Evolutionary conservation across 1,140 invertebrate genomes (phyloP).

Genomic region (Dreissena polymorpha): DNA sequence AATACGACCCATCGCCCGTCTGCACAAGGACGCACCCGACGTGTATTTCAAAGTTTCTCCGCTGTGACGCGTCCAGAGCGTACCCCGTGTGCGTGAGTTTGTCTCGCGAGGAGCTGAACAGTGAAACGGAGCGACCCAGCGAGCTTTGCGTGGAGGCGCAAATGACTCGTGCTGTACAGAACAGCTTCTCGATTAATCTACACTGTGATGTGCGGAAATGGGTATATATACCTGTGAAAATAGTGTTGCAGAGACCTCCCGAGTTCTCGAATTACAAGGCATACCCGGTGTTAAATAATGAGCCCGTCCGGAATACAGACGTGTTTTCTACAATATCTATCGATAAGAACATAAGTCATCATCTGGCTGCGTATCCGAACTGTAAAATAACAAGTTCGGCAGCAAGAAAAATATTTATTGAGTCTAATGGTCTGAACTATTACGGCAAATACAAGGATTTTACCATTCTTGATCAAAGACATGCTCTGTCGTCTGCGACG

Average conservation of each 20-base stretch:
- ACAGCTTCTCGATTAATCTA: slow-evolving; percentile 49
- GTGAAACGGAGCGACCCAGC: neutral
- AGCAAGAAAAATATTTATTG: slow-evolving; percentile 44
- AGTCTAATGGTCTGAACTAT: slow-evolving; percentile 54
- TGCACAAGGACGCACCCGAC: slow-evolving; percentile 42
- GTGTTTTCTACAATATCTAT: slow-evolving; percentile 46
- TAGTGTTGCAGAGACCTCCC: slow-evolving; percentile 46
- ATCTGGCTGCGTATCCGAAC: slow-evolving; percentile 29
- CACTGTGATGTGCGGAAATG: slow-evolving; percentile 52
- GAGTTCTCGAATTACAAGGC: slow-evolving; percentile 54
- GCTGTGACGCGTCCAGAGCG: slow-evolving; percentile 15
- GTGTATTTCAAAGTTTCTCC: slow-evolving; percentile 39
- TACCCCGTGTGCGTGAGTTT: slow-evolving; percentile 46
- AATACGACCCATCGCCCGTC: slow-evolving; percentile 45
- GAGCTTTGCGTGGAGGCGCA: slow-evolving; percentile 43
- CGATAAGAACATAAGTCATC: slow-evolving; percentile 20
- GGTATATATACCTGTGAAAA: slow-evolving; percentile 53
- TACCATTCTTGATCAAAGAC: slow-evolving; percentile 51
- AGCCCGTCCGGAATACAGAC: slow-evolving; percentile 38
- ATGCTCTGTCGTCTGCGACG: slow-evolving; percentile 40
- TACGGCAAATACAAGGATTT: slow-evolving; percentile 54
- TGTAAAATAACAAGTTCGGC: slow-evolving; percentile 42
- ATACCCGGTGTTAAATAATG: slow-evolving; percentile 48
- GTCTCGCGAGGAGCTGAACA: slow-evolving; percentile 33
- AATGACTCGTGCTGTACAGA: slow-evolving; percentile 43